A percentile compares a stretch with the other conserved stretches of the same genome.
These are phyloP conservation scores for Pheosia gnoma DNA, from an alignment of 2,888 invertebrate genomes.

Conservation along the genomic window DNA sequence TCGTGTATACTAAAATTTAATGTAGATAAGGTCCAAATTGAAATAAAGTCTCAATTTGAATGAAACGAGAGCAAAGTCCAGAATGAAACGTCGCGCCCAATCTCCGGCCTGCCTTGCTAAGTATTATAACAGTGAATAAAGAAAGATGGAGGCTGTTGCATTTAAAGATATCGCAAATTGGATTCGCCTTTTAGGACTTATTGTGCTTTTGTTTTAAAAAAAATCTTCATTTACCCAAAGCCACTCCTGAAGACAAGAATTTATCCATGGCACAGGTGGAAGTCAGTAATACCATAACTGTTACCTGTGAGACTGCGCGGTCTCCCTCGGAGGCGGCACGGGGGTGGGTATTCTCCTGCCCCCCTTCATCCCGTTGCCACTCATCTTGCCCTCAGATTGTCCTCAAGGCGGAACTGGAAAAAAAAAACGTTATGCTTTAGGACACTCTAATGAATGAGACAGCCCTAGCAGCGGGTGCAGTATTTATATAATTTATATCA, in stretches of 20 bases:
- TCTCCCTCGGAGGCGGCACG: slow-evolving; percentile 71
- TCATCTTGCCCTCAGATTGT: slow-evolving; percentile 60
- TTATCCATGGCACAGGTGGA: neutral
- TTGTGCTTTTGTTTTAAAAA: neutral
- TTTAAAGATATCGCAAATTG: neutral
- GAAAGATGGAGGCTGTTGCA: slow-evolving; percentile 14
- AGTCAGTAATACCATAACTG: neutral
- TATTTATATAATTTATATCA: slow-evolving; percentile 32
- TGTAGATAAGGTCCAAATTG: slow-evolving; percentile 35
- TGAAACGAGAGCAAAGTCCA: slow-evolving; percentile 43
- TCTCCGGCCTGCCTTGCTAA: slow-evolving; percentile 44
- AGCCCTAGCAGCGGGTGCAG: slow-evolving; percentile 27
- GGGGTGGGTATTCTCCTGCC: slow-evolving; percentile 77
- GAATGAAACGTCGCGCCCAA: slow-evolving; percentile 35
- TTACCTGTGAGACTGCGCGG: slow-evolving; percentile 46
- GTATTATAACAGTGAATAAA: slow-evolving; percentile 45
- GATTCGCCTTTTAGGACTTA: neutral
- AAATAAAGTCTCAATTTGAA: slow-evolving; percentile 41
- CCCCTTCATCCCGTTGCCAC: slow-evolving; percentile 60
- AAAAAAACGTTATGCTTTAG: slow-evolving; percentile 41
- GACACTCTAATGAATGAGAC: slow-evolving; percentile 56
- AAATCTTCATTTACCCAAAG: neutral
- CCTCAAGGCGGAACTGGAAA: slow-evolving; percentile 56
- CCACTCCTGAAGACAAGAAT: slow-evolving; percentile 26
- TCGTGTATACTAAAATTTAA: slow-evolving; percentile 34